Evolutionary conservation across 2,888 invertebrate species (phyloP), one percentile per base, ranked within the genome.

Genomic region (Poecilobothrus nobilitatus): DNA sequence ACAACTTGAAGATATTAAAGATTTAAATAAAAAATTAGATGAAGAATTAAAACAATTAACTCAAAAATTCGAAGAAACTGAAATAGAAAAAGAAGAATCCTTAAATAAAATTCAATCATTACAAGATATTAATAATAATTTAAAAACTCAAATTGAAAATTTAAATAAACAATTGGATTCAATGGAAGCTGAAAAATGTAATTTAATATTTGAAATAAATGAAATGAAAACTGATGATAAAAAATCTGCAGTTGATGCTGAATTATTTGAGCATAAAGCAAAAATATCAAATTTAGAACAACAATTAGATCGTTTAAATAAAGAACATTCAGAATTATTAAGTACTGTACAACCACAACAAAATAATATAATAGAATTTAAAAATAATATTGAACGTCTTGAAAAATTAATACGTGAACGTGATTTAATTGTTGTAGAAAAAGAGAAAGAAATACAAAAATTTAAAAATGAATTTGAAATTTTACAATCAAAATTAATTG

Each of bases 1-100:
- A 0, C 88, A 89, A 78, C 76, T 90, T 66, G 90, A 90, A 67
- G 86, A 87, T 75, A 84, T 84, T 65, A 85, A 82, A 71, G 84
- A 80, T 73, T 79, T 85, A n/a, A 88, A 87, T 74, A 84, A 84
- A 73, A 84, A 84, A 9, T 83, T 89, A 75, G 86, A 87, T 75
- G 84, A 85, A 66, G 86, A 87, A 79, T 84, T 88, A 66, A 79
- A 83, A 66, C 84, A 84, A 68, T 83, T 87, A 74, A 84, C 86
- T 74, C 83, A 83, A 65, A 85, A 87, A 73, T 79, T 88, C 10
- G 79, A 83, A 41, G 81, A 81, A 66, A 82, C 79, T 3, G 76
- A 77, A 61, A 71, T 73, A 9, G 77, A 77, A 71, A 77, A 77
- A 41, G 73, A 74, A 15, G 72, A 74, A n/a, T 66, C 76, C 5